Percentiles rank a stretch among this genome's conserved stretches.
These are phyloP conservation scores for Rhegmatorhina hoffmannsi DNA, from an alignment of 2,113 vertebrate genomes.

Conservation along the genomic window DNA sequence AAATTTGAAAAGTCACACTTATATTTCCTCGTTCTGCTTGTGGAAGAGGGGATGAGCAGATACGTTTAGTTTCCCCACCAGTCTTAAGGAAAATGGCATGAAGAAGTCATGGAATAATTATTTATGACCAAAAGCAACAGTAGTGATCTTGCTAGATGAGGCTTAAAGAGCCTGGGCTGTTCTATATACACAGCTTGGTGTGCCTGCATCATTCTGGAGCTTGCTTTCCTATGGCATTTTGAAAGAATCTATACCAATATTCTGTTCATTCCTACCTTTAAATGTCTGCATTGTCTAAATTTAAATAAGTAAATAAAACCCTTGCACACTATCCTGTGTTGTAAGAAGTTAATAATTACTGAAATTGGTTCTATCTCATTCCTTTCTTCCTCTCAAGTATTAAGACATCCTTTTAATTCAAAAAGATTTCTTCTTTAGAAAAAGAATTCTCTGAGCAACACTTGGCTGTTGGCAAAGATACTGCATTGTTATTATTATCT, in stretches of 20 bases:
- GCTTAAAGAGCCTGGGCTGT: background rate
- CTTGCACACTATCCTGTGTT: background rate
- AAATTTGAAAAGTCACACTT: background rate
- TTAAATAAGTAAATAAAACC: background rate
- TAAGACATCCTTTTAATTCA: background rate
- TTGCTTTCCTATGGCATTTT: background rate
- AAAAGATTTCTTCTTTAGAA: background rate
- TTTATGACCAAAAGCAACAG: background rate
- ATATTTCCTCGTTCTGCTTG: background rate
- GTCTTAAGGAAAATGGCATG: background rate
- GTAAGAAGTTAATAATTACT: background rate
- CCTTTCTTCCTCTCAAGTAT: background rate
- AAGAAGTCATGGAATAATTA: constrained; percentile 1
- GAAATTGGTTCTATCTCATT: background rate
- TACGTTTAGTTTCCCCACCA: background rate
- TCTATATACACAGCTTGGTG: background rate
- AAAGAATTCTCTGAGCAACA: background rate
- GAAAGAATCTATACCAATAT: background rate
- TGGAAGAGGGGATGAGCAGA: background rate
- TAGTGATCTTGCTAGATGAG: background rate
- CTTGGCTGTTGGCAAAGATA: background rate
- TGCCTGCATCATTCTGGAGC: background rate
- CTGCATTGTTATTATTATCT: background rate
- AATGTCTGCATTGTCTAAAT: background rate
- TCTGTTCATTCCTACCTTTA: background rate